Conservation (phyloP, 2,888 invertebrate genomes). For the Diadegma fenestrale region DNA sequence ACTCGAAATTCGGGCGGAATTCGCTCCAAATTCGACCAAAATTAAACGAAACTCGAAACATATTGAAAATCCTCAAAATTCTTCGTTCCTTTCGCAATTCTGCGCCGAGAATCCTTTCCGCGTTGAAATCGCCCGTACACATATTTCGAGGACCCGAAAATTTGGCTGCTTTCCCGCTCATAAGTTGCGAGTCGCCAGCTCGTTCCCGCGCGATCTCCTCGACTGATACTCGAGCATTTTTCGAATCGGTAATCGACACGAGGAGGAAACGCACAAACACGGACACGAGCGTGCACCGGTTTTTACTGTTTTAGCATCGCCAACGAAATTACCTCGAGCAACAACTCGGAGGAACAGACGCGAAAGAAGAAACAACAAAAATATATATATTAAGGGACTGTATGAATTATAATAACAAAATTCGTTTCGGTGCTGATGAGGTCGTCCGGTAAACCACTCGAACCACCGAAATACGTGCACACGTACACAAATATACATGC, state of each 20-base stretch:
- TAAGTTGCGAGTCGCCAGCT: not conserved
- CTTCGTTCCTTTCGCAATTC: too few relatives aligned
- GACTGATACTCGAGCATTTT: slow-evolving; percentile 52
- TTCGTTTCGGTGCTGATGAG: slow-evolving; percentile 59
- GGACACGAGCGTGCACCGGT: not conserved
- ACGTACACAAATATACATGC: not conserved
- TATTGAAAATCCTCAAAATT: too few relatives aligned
- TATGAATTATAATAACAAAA: slow-evolving; percentile 58
- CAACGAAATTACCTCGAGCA: slow-evolving; percentile 12
- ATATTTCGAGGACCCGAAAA: not conserved
- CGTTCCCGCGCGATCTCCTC: slow-evolving; percentile 60
- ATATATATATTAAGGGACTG: slow-evolving; percentile 9
- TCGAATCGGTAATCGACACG: slow-evolving; percentile 61
- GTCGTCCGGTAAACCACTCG: slow-evolving; percentile 49
- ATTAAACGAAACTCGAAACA: too few relatives aligned
- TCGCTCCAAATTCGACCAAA: too few relatives aligned
- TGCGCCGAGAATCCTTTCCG: too few relatives aligned
- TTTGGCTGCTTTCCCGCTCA: not conserved
- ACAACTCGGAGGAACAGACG: slow-evolving; percentile 2
- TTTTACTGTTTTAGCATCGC: slow-evolving; percentile 21
- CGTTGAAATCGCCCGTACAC: not conserved
- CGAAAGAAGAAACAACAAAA: not conserved
- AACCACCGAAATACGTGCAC: not conserved
- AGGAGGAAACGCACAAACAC: not conserved
- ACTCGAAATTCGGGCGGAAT: too few relatives aligned